Evolutionary conservation across 2,113 vertebrate species (phyloP).

Genomic region (Camelus bactrianus): DNA sequence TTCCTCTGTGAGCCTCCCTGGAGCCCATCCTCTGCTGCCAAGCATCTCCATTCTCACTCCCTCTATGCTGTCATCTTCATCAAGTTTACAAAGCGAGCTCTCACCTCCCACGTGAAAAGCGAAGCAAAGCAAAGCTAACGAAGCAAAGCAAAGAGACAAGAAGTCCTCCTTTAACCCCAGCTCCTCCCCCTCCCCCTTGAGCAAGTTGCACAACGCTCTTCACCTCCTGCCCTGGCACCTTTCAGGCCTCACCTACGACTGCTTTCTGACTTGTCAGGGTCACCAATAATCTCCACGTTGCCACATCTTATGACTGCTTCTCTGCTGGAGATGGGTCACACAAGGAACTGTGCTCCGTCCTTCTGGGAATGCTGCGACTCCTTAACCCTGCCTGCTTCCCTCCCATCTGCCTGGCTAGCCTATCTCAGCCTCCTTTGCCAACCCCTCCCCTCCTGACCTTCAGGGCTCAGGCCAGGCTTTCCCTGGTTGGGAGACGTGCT

Average conservation of each 20-base stretch:
- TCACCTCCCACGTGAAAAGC: not conserved
- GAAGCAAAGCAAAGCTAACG: not conserved
- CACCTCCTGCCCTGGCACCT: not conserved
- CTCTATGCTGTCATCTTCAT: rapidly evolving
- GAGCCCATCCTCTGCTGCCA: not conserved
- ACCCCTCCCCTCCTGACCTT: not conserved
- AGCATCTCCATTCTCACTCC: not conserved
- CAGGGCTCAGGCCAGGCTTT: not conserved
- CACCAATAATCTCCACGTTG: not conserved
- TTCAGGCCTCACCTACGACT: not conserved
- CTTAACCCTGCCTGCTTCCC: no score
- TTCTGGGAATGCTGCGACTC: not conserved
- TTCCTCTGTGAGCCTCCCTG: not conserved
- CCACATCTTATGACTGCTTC: rapidly evolving
- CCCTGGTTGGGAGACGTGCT: not conserved
- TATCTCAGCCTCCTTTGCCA: not conserved
- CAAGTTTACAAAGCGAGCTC: not conserved
- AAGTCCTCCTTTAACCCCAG: not conserved
- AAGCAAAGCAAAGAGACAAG: not conserved
- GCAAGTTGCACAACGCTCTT: not conserved
- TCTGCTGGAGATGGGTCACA: not conserved
- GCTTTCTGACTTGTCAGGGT: not conserved
- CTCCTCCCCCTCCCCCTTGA: not conserved
- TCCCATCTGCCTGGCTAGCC: not conserved
- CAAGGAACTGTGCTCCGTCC: rapidly evolving